Evolutionary conservation across 2,113 vertebrate species (phyloP), one percentile per base, ranked within the genome.

Genomic region (Sciurus niger): DNA sequence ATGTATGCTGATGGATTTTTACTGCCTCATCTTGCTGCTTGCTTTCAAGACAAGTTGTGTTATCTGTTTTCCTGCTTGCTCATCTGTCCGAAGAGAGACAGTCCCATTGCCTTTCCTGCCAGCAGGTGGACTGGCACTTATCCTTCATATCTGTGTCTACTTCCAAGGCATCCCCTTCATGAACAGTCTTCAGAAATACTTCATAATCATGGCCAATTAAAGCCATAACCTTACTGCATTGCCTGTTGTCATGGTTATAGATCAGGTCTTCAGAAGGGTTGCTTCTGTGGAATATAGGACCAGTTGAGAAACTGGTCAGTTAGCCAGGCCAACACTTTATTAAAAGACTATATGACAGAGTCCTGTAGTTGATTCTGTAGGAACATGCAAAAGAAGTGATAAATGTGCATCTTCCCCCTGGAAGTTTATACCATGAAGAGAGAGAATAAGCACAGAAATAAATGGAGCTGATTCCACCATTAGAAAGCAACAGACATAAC

Each of bases 1-100:
- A 98, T 98, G 65, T 91, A 98, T 98, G 96, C 94, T 98, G 98
- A 98, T 98, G 96, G 95, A 85, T 76, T 98, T 98, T 98, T 98
- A 98, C 97, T 97, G 77, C 95, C 97, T 97, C 97, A 84, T 98
- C 95, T 98, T 98, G 97, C 68, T 97, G 97, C 98, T 98, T 98
- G 2, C 92, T 98, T 98, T 97, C 96, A 93, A 98, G 98, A 98
- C 97, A 97, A 97, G 97, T 97, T 98, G 94, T 97, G 72, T 98
- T 98, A 94, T 96, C 96, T 25, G 11, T 98, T 97, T 98, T 95
- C 28, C 37, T 98, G 93, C 96, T 97, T 96, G 94, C 79, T 4
- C 85, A 94, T 98, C 95, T 97, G 0, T 97, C 89, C 96, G 82
- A 79, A 85, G 63, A 97, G 95, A 97, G 95, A 97, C 70, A 84